phyloP scores from a whole-genome alignment of 2,888 invertebrate genomes.

The Rhingia campestris region DNA sequence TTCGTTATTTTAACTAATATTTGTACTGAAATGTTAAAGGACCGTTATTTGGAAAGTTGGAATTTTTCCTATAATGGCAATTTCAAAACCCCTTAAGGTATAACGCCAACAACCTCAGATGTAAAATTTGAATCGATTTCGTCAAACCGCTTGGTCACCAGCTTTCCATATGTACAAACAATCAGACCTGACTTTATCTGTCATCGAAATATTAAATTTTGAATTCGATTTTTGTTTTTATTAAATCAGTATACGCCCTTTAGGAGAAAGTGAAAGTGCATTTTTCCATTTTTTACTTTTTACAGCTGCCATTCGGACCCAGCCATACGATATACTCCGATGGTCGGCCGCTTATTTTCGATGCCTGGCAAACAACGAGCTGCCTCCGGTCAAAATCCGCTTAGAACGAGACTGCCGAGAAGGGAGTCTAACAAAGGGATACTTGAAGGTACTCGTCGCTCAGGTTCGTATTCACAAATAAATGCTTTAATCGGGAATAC shows the following conservation, averaged over 20 bases:
- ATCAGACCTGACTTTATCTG: not conserved
- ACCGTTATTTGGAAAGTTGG: too few relatives aligned
- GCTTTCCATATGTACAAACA: too few relatives aligned
- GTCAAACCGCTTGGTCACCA: too few relatives aligned
- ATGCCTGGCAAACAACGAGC: constrained; percentile 89
- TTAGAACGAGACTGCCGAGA: constrained; percentile 90
- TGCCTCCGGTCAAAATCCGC: constrained; percentile 91
- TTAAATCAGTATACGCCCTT: not conserved
- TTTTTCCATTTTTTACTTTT: constrained; percentile 50
- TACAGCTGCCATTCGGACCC: constrained; percentile 92
- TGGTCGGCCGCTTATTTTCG: constrained; percentile 94
- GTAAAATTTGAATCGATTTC: too few relatives aligned
- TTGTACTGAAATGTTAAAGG: too few relatives aligned
- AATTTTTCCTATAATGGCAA: too few relatives aligned
- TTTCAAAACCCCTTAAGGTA: too few relatives aligned
- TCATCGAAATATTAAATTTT: constrained; percentile 35
- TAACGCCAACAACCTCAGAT: too few relatives aligned
- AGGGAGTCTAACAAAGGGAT: constrained; percentile 90
- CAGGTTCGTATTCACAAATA: constrained; percentile 84
- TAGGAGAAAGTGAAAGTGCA: constrained; percentile 10
- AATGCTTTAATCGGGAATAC: constrained; percentile 29
- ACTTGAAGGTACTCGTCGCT: constrained; percentile 89
- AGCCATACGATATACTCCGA: constrained; percentile 92
- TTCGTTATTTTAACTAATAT: too few relatives aligned
- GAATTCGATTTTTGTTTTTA: constrained; percentile 2